A percentile compares a stretch with the other conserved stretches of the same genome.
These are phyloP conservation scores for Latrodectus geometricus DNA, from an alignment of 1,140 invertebrate species.

Conservation along the genomic window DNA sequence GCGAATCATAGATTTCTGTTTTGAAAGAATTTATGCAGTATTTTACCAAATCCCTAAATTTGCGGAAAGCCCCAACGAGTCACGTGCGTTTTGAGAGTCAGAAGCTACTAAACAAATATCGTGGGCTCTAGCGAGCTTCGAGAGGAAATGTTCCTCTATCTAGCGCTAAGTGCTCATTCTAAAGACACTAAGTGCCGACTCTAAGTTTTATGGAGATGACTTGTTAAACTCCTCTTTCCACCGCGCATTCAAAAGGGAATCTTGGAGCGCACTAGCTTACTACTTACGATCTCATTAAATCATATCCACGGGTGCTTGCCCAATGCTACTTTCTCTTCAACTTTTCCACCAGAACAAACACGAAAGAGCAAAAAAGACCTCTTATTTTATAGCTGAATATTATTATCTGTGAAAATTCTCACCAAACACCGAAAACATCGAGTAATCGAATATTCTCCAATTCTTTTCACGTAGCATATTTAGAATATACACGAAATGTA, in stretches of 20 bases:
- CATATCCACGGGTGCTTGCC: slow-evolving; percentile 56
- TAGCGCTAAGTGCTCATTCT: slow-evolving; percentile 61
- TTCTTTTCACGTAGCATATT: too few relatives aligned
- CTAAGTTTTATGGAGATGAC: slow-evolving; percentile 60
- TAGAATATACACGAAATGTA: too few relatives aligned
- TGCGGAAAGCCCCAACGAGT: slow-evolving; percentile 35
- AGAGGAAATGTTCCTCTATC: slow-evolving; percentile 60
- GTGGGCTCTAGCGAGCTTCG: slow-evolving; percentile 50
- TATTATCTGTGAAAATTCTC: too few relatives aligned
- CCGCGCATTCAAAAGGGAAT: slow-evolving; percentile 36
- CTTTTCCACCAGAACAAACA: slow-evolving; percentile 46
- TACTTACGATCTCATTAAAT: slow-evolving; percentile 59
- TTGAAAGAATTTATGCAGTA: neutral
- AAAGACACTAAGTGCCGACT: slow-evolving; percentile 59
- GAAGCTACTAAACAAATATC: slow-evolving; percentile 61
- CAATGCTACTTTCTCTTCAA: slow-evolving; percentile 37
- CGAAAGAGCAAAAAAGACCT: slow-evolving; percentile 8
- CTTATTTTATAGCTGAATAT: neutral
- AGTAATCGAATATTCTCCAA: too few relatives aligned
- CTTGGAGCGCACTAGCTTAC: slow-evolving; percentile 47
- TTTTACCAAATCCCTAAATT: slow-evolving; percentile 16
- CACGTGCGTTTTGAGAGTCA: slow-evolving; percentile 57
- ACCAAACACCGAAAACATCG: too few relatives aligned
- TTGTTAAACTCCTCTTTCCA: slow-evolving; percentile 57
- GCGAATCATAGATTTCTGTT: slow-evolving; percentile 1